Conservation (phyloP, 37 sponge, comb jelly and placozoan species). For the Dysidea cf. avara region DNA sequence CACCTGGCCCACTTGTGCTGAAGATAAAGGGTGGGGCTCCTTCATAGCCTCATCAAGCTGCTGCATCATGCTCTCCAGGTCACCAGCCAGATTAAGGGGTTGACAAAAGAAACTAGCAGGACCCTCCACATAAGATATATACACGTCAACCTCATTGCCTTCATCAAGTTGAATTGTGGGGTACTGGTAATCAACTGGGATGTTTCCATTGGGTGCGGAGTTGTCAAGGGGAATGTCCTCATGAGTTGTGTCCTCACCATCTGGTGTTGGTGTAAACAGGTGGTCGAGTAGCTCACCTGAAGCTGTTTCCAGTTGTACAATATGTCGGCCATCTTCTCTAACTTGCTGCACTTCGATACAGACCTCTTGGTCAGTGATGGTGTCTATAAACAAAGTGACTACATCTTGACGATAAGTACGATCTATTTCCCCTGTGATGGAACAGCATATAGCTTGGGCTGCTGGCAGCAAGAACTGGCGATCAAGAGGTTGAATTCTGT, state of each 20-base stretch:
- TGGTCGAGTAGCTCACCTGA: not conserved
- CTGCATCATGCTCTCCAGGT: constrained; percentile 64
- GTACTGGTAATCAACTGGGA: not conserved
- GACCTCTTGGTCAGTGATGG: constrained; percentile 17
- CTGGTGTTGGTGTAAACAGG: constrained; percentile 2
- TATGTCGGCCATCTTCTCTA: constrained; percentile 4
- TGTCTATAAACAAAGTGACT: not conserved
- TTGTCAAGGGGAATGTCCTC: not conserved
- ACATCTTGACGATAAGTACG: constrained; percentile 17
- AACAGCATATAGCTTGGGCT: constrained; percentile 68
- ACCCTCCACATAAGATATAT: constrained; percentile 42
- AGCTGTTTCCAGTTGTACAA: constrained; percentile 20
- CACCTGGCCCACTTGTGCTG: constrained; percentile 9
- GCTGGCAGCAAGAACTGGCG: constrained; percentile 66
- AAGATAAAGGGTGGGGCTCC: not conserved
- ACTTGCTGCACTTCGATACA: constrained; percentile 5
- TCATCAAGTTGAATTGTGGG: no score
- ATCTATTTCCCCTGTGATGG: no score
- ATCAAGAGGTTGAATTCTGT: no score
- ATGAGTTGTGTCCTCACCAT: no score
- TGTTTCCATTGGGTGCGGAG: not conserved
- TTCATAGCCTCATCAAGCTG: not conserved
- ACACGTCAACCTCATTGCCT: constrained; percentile 64
- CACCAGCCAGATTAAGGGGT: constrained; percentile 59
- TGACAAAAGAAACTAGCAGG: constrained; percentile 76